Evolutionary conservation across 2,113 vertebrate species (phyloP).

Genomic region (Suricata suricatta): DNA sequence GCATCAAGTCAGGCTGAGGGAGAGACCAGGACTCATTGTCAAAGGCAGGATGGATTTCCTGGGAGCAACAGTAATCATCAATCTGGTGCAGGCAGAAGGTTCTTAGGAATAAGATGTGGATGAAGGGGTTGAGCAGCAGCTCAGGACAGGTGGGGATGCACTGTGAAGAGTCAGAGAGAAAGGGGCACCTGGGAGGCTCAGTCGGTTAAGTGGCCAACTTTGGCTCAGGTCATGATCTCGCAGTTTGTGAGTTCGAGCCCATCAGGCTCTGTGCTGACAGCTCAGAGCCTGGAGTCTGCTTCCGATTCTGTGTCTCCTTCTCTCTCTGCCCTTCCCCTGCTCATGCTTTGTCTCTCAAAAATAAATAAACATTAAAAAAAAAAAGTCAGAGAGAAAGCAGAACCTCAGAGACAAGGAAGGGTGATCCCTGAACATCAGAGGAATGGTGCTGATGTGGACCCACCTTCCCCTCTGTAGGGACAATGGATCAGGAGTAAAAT

Average conservation of each 20-base stretch:
- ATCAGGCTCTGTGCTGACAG: no score
- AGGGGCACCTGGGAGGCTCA: no score
- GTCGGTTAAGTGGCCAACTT: no score
- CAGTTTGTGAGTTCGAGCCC: no score
- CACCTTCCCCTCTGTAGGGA: background rate
- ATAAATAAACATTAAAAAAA: no score
- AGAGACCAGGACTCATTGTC: background rate
- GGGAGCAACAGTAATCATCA: background rate
- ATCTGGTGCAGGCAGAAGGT: background rate
- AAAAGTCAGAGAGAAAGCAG: background rate
- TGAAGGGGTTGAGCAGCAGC: background rate
- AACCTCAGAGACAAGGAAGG: background rate
- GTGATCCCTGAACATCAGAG: background rate
- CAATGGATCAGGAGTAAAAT: background rate
- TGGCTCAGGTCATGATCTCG: no score
- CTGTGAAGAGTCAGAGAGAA: background rate
- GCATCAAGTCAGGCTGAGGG: background rate
- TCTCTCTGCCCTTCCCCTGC: no score
- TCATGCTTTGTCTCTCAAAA: no score
- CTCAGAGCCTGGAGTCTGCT: no score
- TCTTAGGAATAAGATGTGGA: background rate
- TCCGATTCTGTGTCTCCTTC: no score
- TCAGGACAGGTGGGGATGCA: background rate
- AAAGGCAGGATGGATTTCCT: background rate
- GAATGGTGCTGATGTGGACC: background rate